phyloP scores from a whole-genome alignment of 2,888 invertebrate genomes.

The Eupithecia abbreviata region DNA sequence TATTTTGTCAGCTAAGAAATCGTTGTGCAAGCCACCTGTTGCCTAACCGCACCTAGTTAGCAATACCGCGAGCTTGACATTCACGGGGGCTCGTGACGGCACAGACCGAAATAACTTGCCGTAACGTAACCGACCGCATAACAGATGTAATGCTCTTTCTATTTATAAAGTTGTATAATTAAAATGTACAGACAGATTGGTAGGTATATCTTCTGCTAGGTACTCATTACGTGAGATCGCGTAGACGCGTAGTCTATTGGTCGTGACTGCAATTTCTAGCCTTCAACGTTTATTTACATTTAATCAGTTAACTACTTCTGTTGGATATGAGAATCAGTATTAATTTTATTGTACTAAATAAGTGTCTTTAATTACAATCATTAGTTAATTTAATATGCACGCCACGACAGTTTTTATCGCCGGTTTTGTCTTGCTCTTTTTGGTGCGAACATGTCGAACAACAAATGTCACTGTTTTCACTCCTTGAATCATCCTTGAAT shows the following conservation, averaged over 20 bases:
- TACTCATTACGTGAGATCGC: conserved; percentile 46
- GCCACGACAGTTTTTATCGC: too few species aligned
- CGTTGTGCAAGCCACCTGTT: conserved; percentile 76
- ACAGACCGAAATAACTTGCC: conserved; percentile 78
- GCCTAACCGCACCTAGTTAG: conserved; percentile 69
- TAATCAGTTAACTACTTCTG: neutral
- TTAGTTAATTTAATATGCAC: too few species aligned
- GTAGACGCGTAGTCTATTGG: conserved; percentile 16
- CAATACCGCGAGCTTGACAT: conserved; percentile 80
- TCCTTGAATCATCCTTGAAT: neutral
- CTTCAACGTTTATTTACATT: neutral
- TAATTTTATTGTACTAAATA: too few species aligned
- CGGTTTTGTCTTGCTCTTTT: too few species aligned
- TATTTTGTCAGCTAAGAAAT: conserved; percentile 57
- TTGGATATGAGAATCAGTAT: neutral
- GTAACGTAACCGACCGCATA: conserved; percentile 80
- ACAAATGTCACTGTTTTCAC: neutral
- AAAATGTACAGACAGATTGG: conserved; percentile 71
- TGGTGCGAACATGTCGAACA: too few species aligned
- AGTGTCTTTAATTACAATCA: neutral
- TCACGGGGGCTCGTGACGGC: conserved; percentile 75
- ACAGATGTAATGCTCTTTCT: conserved; percentile 77
- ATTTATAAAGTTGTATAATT: conserved; percentile 79
- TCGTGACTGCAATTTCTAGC: neutral
- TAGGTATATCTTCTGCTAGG: conserved; percentile 57